Evolutionary conservation across 2,797 vertebrate genomes (phyloP).

Genomic region (Scomberomorus guttatus): DNA sequence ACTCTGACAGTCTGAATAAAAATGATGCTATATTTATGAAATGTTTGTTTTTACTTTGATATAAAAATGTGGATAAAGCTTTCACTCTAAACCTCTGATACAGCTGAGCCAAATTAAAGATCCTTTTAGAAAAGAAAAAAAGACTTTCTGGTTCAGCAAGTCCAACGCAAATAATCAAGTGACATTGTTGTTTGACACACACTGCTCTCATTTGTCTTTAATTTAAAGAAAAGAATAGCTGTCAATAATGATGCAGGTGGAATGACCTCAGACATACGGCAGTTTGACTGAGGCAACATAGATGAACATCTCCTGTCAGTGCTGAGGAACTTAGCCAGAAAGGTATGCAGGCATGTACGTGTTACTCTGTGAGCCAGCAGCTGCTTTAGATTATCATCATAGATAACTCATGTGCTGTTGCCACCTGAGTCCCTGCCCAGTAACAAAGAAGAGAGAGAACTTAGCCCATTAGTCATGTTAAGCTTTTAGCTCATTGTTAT

Average conservation of each 20-base stretch:
- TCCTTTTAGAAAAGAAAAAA: not conserved
- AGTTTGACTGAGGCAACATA: not conserved
- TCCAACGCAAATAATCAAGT: not conserved
- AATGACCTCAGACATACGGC: not conserved
- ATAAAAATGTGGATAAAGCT: not conserved
- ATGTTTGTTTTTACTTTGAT: not conserved
- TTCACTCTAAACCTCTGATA: not conserved
- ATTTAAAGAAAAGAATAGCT: not conserved
- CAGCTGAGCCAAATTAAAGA: no score
- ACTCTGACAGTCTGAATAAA: not conserved
- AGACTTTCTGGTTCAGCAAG: not conserved
- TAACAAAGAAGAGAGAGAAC: not conserved
- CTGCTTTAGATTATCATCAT: slow-evolving; percentile 12
- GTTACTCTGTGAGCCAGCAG: not conserved
- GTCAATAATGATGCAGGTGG: slow-evolving; percentile 3
- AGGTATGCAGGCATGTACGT: not conserved
- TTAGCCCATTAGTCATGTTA: not conserved
- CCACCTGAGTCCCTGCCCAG: not conserved
- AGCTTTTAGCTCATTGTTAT: not conserved
- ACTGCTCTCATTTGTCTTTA: not conserved
- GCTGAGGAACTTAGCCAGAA: not conserved
- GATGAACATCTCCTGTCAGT: slow-evolving; percentile 10
- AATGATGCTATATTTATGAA: not conserved
- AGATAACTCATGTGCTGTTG: not conserved
- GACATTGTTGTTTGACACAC: not conserved